Conservation (phyloP, 2,113 vertebrate genomes). For the Burhinus oedicnemus region DNA sequence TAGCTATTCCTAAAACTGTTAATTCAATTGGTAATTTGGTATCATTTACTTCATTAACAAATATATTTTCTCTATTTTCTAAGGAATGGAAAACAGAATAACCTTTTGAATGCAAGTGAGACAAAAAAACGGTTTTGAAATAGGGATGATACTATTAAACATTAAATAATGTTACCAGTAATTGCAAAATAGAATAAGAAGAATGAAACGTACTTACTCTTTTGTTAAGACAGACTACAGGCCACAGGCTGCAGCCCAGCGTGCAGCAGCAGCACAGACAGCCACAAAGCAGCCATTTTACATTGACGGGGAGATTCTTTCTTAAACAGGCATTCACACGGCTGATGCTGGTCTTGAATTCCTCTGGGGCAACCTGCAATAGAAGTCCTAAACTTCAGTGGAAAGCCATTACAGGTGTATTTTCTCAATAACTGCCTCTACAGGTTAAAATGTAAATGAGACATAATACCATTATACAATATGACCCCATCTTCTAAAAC, state of each 20-base stretch:
- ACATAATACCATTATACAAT: background rate
- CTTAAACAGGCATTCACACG: constrained; percentile 92
- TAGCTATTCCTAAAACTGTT: background rate
- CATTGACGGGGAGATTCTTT: constrained; percentile 95
- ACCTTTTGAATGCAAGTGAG: background rate
- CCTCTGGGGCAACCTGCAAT: constrained; percentile 95
- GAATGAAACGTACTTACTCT: constrained; percentile 81
- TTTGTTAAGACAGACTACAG: constrained; percentile 98
- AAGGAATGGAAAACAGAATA: background rate
- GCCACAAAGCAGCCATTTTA: constrained; percentile 97
- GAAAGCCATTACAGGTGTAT: background rate
- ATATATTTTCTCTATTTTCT: background rate
- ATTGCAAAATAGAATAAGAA: background rate
- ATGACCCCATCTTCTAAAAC: background rate
- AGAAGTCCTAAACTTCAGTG: constrained; percentile 27
- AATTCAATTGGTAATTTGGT: background rate
- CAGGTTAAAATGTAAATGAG: background rate
- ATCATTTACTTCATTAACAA: background rate
- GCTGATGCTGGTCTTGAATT: constrained; percentile 96
- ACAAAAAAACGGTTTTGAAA: background rate
- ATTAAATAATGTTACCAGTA: background rate
- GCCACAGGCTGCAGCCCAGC: constrained; percentile 97
- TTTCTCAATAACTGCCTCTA: background rate
- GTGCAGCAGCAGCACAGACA: constrained; percentile 99
- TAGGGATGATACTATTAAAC: accelerated